A percentile compares a stretch with the other conserved stretches of the same genome.
Evolutionary conservation across 2,888 invertebrate species (phyloP).

Genomic region (Platycheirus rosarum): DNA sequence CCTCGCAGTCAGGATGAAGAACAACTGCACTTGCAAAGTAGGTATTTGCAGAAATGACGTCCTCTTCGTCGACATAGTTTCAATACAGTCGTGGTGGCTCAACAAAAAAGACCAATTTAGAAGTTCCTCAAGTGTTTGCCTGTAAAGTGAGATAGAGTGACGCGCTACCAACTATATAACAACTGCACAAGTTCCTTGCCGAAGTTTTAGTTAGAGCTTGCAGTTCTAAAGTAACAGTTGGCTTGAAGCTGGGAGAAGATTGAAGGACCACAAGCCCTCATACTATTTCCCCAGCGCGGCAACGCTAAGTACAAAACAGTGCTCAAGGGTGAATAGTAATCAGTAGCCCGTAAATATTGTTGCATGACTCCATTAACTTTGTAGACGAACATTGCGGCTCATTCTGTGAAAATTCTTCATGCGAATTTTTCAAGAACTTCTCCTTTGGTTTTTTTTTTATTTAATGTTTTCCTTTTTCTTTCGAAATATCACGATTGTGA

Average conservation of each 20-base stretch:
- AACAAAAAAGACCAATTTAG: constrained; percentile 71
- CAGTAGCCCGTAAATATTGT: constrained; percentile 80
- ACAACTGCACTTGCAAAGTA: constrained; percentile 27
- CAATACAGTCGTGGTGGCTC: constrained; percentile 33
- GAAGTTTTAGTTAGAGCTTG: constrained; percentile 28
- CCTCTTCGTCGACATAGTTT: constrained; percentile 43
- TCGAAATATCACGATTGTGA: constrained; percentile 11
- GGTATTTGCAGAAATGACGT: constrained; percentile 23
- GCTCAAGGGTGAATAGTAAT: constrained; percentile 53
- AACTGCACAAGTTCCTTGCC: constrained; percentile 35
- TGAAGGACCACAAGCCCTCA: not conserved
- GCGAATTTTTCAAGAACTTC: constrained; percentile 56
- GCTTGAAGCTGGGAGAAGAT: not conserved
- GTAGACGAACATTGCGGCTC: constrained; percentile 61
- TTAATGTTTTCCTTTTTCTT: not conserved
- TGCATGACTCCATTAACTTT: constrained; percentile 81
- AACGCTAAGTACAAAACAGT: constrained; percentile 50
- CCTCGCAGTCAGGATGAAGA: not conserved
- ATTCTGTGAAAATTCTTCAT: constrained; percentile 60
- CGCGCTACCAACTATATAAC: constrained; percentile 39
- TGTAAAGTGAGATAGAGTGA: constrained; percentile 56
- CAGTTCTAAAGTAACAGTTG: constrained; percentile 22
- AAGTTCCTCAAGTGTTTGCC: constrained; percentile 66
- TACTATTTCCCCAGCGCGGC: not conserved
- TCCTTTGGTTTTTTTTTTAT: constrained; percentile 4